These are phyloP conservation scores for Tyrophagus putrescentiae DNA, from an alignment of 1,140 invertebrate genomes.

Conservation along the genomic window DNA sequence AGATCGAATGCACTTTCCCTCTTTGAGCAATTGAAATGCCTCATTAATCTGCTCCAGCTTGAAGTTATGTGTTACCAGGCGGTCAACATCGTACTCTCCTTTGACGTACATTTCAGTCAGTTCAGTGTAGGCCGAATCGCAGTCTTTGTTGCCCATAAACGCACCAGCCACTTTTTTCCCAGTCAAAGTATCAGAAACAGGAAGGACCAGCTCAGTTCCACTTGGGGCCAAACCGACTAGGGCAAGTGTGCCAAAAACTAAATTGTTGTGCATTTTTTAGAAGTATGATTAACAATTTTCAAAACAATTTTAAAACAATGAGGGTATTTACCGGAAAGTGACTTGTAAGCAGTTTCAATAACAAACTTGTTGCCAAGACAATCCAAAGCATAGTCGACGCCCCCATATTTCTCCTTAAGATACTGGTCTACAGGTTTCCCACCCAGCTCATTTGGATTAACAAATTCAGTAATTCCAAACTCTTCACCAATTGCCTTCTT, in stretches of 20 bases:
- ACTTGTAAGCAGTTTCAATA: not conserved
- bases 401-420: not conserved
- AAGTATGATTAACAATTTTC: too few relatives aligned
- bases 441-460: not conserved
- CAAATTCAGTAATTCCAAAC: not conserved
- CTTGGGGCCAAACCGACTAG: not conserved
- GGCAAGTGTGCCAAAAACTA: constrained; percentile 14
- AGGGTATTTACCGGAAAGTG: too few relatives aligned
- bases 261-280: too few relatives aligned
- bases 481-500: not conserved
- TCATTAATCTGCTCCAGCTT: constrained; percentile 36
- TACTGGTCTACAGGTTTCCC: constrained; percentile 31
- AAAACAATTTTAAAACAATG: too few relatives aligned
- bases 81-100: not conserved
- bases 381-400: not conserved
- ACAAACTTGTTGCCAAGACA: not conserved
- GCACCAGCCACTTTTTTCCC: not conserved
- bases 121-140: not conserved
- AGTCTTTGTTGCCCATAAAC: not conserved
- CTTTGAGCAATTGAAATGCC: constrained; percentile 50
- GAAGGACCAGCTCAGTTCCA: not conserved
- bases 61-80: constrained; percentile 1
- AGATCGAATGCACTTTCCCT: constrained; percentile 29
- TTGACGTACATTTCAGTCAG: not conserved
- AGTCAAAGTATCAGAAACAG: not conserved